Evolutionary conservation across 2,888 invertebrate species (phyloP), one percentile per base, ranked within the genome.

Genomic region (Stictocephala bisonia): DNA sequence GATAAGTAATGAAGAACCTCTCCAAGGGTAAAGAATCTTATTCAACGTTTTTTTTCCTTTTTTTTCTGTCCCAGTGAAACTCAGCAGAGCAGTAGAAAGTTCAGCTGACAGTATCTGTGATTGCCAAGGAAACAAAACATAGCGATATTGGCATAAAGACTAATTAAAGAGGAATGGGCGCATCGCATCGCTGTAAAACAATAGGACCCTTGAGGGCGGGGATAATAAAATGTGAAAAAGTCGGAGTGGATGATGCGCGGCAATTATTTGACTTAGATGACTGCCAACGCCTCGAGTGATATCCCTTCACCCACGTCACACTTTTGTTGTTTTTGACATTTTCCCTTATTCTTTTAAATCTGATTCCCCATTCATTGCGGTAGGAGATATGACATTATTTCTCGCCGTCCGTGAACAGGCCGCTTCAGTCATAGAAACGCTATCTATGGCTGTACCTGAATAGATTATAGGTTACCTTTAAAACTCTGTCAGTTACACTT

Each of bases 221-320:
- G 64, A 20, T 64, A 64, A 64, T 64, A 64, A 64, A 64, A 64
- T 64, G 64, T 64, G 64, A 64, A 60, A 58, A 58, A 64, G 64
- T 64, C 64, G 44, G 64, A 26, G 44, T 44, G 41, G 64, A 40
- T 64, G 44, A 64, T 64, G 44, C 64, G 15, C 44, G 6, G 64
- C 44, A 64, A 64, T 60, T 64, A 64, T 64, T 64, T 44, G 44
- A 41, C 64, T 41, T 41, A 44, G 44, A 64, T 22, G 44, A n/a
- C 64, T 22, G 26, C n/a, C n/a, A 22, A 18, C 11, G 44, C 64
- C 27, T 18, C 26, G 15, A 44, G 64, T 27, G 64, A 64, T 44
- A 22, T 3, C 29, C 60, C 60, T 22, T 24, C 31, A 9, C 44
- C 44, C 9, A 9, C 44, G 15, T 15, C 60, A n/a, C n/a, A 44